These are phyloP conservation scores for Ceratothoa steindachneri DNA, from an alignment of 2,888 invertebrate genomes.

Conservation along the genomic window DNA sequence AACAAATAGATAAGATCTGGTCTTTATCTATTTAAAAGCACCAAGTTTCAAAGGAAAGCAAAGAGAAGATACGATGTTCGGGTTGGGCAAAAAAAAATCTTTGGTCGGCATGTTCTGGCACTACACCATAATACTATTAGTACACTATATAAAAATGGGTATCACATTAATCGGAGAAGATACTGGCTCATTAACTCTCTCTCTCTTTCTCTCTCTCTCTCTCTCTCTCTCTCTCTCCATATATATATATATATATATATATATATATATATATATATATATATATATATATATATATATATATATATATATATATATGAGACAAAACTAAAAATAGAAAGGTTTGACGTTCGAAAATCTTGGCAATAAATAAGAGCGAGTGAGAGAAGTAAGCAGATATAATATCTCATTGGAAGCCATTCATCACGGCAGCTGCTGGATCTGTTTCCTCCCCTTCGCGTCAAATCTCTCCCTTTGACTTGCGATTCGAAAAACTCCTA, in stretches of 20 bases:
- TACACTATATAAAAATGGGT: too few species aligned
- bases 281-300: not conserved
- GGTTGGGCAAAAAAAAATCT: too few species aligned
- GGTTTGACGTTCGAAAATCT: not conserved
- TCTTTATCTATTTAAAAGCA: too few species aligned
- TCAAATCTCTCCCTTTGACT: not conserved
- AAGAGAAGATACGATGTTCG: too few species aligned
- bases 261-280: not conserved
- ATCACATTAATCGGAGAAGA: too few species aligned
- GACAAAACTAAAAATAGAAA: not conserved
- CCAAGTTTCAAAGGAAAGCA: too few species aligned
- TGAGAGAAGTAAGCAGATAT: not conserved
- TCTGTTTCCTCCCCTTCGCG: not conserved
- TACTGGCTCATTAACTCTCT: too few species aligned
- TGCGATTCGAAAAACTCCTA: not conserved
- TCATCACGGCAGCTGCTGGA: not conserved
- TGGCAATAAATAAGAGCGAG: not conserved
- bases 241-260: not conserved
- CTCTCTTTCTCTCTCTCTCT: too few species aligned
- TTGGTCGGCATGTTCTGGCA: too few species aligned
- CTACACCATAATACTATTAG: too few species aligned
- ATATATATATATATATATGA: not conserved
- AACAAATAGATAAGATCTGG: too few species aligned
- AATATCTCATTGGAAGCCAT: constrained; percentile 6
- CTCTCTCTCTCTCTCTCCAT: too few species aligned